These are phyloP conservation scores for Bombus consobrinus DNA, from an alignment of 1,140 invertebrate genomes.

Conservation along the genomic window DNA sequence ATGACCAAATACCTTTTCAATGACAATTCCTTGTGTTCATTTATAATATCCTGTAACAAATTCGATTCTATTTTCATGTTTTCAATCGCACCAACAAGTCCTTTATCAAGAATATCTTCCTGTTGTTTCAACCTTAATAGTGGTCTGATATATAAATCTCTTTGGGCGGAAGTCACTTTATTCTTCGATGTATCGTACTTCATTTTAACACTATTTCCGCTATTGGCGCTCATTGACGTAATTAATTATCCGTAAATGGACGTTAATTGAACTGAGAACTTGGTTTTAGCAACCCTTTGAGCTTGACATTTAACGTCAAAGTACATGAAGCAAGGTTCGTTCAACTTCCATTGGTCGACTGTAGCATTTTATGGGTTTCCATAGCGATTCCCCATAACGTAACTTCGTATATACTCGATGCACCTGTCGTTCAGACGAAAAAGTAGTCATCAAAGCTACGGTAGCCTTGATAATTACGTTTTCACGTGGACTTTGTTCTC, in stretches of 20 bases:
- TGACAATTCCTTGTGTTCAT: conserved; percentile 58
- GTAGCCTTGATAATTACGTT: not conserved
- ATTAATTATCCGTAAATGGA: conserved; percentile 29
- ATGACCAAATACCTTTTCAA: conserved; percentile 68
- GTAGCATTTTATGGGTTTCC: conserved; percentile 51
- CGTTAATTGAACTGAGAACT: not conserved
- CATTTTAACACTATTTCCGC: not conserved
- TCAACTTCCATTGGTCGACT: not conserved
- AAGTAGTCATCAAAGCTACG: not conserved
- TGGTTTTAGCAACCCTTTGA: not conserved
- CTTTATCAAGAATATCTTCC: conserved; percentile 75
- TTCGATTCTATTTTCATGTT: conserved; percentile 74
- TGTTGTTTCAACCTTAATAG: conserved; percentile 76
- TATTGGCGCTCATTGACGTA: not conserved
- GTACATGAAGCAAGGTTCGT: not conserved
- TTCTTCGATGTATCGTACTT: not conserved
- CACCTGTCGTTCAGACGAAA: conserved; percentile 40
- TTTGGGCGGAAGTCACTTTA: conserved; percentile 38
- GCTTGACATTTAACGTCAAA: conserved; percentile 3
- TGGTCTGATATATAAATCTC: conserved; percentile 65
- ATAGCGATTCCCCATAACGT: conserved; percentile 54
- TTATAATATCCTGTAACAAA: conserved; percentile 65
- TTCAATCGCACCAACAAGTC: conserved; percentile 66
- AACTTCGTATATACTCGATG: not conserved
- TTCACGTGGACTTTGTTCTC: not conserved